phyloP scores from a whole-genome alignment of 2,888 invertebrate genomes.

The Agrotis puta region DNA sequence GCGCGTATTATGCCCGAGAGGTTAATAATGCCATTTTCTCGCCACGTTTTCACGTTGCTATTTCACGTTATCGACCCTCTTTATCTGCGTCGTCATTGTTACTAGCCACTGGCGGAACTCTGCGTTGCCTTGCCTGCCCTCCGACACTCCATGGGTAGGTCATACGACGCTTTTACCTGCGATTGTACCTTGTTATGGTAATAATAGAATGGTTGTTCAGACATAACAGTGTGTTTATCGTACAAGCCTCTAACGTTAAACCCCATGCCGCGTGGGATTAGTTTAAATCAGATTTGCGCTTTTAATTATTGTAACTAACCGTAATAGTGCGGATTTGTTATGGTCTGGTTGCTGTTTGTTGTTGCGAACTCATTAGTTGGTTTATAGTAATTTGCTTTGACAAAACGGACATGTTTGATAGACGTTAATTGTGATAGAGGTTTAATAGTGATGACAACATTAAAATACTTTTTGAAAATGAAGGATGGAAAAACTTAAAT shows the following conservation, averaged over 20 bases:
- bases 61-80: slow-evolving; percentile 89
- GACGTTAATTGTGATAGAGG: not conserved
- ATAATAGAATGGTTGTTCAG: slow-evolving; percentile 47
- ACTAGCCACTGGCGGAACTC: slow-evolving; percentile 86
- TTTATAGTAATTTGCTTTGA: slow-evolving; percentile 25
- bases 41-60: slow-evolving; percentile 90
- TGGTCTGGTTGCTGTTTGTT: slow-evolving; percentile 38
- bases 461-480: not conserved
- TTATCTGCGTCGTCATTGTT: slow-evolving; percentile 90
- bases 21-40: slow-evolving; percentile 92
- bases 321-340: slow-evolving; percentile 51
- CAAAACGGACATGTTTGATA: slow-evolving; percentile 13
- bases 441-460: not conserved
- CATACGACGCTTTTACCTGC: slow-evolving; percentile 51
- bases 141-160: slow-evolving; percentile 66
- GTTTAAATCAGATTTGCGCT: slow-evolving; percentile 62
- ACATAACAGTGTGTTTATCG: slow-evolving; percentile 57
- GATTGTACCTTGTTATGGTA: slow-evolving; percentile 57
- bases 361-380: slow-evolving; percentile 45
- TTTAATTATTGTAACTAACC: slow-evolving; percentile 60
- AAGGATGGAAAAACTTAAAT: slow-evolving; percentile 1
- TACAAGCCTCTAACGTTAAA: slow-evolving; percentile 47
- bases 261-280: slow-evolving; percentile 45
- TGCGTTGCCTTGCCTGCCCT: slow-evolving; percentile 80
- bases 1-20: slow-evolving; percentile 90